Conservation (phyloP, 2,888 invertebrate genomes). For the Bursaphelenchus okinawaensis region DNA sequence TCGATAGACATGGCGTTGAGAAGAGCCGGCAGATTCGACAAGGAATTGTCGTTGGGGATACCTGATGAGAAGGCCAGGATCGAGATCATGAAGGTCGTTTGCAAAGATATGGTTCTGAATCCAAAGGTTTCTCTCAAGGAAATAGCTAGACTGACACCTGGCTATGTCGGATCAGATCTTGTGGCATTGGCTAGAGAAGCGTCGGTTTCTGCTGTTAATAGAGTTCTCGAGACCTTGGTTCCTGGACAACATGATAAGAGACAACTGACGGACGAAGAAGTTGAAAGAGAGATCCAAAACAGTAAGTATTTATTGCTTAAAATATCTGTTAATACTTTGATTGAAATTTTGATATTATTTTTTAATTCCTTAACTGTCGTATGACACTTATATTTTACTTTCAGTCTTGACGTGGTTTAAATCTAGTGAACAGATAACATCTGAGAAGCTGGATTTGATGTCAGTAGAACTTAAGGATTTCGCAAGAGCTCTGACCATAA, state of each 20-base stretch:
- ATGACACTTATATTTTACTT: slow-evolving; percentile 8
- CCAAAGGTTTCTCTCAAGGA: slow-evolving; percentile 66
- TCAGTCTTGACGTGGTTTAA: slow-evolving; percentile 44
- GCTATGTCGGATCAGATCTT: slow-evolving; percentile 69
- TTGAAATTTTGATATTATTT: slow-evolving; percentile 33
- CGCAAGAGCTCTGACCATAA: slow-evolving; percentile 36
- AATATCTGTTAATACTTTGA: no score
- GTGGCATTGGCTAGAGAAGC: slow-evolving; percentile 71
- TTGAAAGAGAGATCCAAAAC: slow-evolving; percentile 12
- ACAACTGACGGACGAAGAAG: slow-evolving; percentile 13
- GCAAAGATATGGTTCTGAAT: slow-evolving; percentile 20
- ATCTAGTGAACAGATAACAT: slow-evolving; percentile 37
- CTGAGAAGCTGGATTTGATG: slow-evolving; percentile 21
- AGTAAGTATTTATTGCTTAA: slow-evolving; percentile 31
- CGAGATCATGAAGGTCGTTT: slow-evolving; percentile 38
- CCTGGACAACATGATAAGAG: no score
- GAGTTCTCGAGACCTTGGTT: slow-evolving; percentile 57
- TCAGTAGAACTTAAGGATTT: slow-evolving; percentile 44
- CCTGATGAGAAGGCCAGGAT: slow-evolving; percentile 75
- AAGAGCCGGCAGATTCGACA: slow-evolving; percentile 84
- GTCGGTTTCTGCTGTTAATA: slow-evolving; percentile 77
- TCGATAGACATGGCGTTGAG: slow-evolving; percentile 84
- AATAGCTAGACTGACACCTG: slow-evolving; percentile 77
- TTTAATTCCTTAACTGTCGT: slow-evolving; percentile 17
- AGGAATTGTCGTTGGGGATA: slow-evolving; percentile 85